Base-by-base conservation (phyloP, 2,113 vertebrate species). In the Oplegnathus fasciatus region DNA sequence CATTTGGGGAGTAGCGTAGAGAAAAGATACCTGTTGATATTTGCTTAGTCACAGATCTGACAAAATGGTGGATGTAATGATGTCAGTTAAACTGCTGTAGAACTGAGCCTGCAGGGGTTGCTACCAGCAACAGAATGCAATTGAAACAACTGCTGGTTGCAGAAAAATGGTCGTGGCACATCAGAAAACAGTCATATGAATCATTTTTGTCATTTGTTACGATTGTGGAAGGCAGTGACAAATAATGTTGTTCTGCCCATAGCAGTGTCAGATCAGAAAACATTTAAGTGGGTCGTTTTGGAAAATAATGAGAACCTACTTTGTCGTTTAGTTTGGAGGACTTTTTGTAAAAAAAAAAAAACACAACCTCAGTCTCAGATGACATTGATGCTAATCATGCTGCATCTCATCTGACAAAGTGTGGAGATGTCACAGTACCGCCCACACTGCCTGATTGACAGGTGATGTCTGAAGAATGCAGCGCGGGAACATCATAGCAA, bases 391-490 rank as follows among this genome's bases (percentile, higher is more conserved):
- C 60, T 72, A 48, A 72, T 48, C 26, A 24, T 15, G 58, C 17
- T 37, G 58, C 82, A 46, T 78, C 75, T 66, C 62, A 13, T 67
- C 60, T 67, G 82, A 72, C 74, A 57, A 20, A 73, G 68, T 14
- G 46, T 78, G 28, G 28, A 7, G 37, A 50, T 26, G 61, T 74
- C 50, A 60, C 32, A 60, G 68, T 3, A 2, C 60, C 69, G 61
- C 75, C 82, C 82, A 84, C 82, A 26, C 60, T 2, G 30, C 68
- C 15, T 60, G 82, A 84, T 37, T 79, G 82, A 84, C 69, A 42
- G 66, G 48, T 8, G 22, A 46, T 17, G 66, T 76, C 57, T 83
- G 48, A 65, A 17, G 37, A 22, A 32, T 24, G 40, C 24, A 24
- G 70, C 0, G 28, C 22, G 0, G n/a, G 73, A 69, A 54, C 30